Evolutionary conservation across 2,113 vertebrate genomes (phyloP).

Genomic region (Oncorhynchus tshawytscha): DNA sequence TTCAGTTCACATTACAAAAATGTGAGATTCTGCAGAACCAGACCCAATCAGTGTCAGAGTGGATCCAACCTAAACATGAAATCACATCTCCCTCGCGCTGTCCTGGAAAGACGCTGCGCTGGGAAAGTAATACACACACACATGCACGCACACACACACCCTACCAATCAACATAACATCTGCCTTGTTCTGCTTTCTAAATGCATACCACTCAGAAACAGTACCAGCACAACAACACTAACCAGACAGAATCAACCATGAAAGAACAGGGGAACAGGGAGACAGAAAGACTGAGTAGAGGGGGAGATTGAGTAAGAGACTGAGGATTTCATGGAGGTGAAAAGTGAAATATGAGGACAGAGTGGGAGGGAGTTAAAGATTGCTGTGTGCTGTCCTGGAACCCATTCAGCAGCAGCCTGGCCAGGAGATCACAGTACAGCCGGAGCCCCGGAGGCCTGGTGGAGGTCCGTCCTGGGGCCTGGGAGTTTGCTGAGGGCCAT

Average conservation of each 20-base stretch:
- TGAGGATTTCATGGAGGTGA: constrained; percentile 29
- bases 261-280: not conserved
- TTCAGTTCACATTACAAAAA: constrained; percentile 50
- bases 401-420: constrained; percentile 39
- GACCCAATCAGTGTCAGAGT: constrained; percentile 50
- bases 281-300: constrained; percentile 10
- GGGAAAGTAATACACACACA: constrained; percentile 3
- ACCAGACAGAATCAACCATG: not conserved
- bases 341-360: constrained; percentile 30
- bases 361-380: constrained; percentile 21
- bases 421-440: constrained; percentile 38
- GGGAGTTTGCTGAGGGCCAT: constrained; percentile 30
- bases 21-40: constrained; percentile 50
- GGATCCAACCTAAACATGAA: constrained; percentile 61
- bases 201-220: not conserved
- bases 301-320: not conserved
- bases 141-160: constrained; percentile 17
- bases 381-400: constrained; percentile 28
- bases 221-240: not conserved
- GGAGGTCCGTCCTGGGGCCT: constrained; percentile 11
- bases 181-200: not conserved
- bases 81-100: constrained; percentile 39
- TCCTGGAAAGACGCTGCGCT: constrained; percentile 21
- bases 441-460: constrained; percentile 5
- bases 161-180: constrained; percentile 4